Base-by-base conservation (phyloP, 2,113 vertebrate species). In the Scalopus aquaticus region DNA sequence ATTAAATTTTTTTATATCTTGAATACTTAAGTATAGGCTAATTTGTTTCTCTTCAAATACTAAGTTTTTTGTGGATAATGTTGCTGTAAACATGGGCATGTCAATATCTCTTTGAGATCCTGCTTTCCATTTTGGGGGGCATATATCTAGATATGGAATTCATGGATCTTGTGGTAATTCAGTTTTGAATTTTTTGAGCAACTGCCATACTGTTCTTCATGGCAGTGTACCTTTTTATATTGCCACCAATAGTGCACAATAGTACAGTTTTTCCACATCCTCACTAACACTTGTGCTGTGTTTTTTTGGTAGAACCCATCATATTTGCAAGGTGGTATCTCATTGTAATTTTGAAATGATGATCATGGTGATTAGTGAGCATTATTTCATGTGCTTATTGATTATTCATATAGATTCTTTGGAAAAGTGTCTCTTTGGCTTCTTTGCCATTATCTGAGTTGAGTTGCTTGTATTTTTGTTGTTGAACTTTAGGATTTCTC, bases 161-260 rank as follows among this genome's bases (percentile, higher is more conserved):
- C 54, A 19, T 56, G 54, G 19, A 56, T 56, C 8, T 56, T 56
- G 22, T 56, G 37, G 67, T 82, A 82, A 82, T 62, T 58, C 1
- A 5, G 51, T 81, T 91, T 90, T 91, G 60, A 49, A 15, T 81
- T 91, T 90, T n/a, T 81, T 91, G 76, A 91, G 32, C 39, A 73
- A 72, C 65, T 24, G 22, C 7, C 22, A 13, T 79, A 56, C 9
- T 90, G 15, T 69, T 58, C 56, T 80, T 51, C 64, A 7, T 3
- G 69, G 22, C 42, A 56, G 6, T 58, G 37, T 58, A 58, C 37
- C 49, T 4, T 79, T 80, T 78, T 54, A 80, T 60, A 58, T 58
- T 80, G 37, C 58, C 4, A 88, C 35, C 51, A 80, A 20, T 19
- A 54, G 76, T 70, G 15, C 30, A 81, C 77, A 81, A n/a, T 51